phyloP scores from a whole-genome alignment of 2,797 vertebrate species.

The Mus caroli region DNA sequence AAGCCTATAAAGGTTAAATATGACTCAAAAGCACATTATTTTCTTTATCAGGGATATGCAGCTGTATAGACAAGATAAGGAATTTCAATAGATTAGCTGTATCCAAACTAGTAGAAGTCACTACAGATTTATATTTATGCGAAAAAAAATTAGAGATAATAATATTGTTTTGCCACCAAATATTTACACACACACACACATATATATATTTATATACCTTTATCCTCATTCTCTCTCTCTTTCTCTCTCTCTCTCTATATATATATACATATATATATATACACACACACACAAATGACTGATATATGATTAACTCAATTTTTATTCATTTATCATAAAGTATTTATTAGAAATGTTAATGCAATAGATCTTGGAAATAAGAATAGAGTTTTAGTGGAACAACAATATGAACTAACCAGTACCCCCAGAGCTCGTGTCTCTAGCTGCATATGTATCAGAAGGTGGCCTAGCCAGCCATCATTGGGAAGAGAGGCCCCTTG shows the following conservation, averaged over 20 bases:
- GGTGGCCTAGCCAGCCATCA: too few species aligned
- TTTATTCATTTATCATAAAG: constrained; percentile 12
- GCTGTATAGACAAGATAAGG: constrained; percentile 57
- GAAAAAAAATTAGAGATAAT: not conserved
- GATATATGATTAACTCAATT: not conserved
- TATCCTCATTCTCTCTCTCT: too few species aligned
- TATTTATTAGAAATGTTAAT: not conserved
- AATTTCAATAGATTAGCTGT: not conserved
- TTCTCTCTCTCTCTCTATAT: too few species aligned
- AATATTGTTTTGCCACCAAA: not conserved
- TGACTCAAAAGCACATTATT: constrained; percentile 47
- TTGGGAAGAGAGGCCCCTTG: too few species aligned
- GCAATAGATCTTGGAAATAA: not conserved
- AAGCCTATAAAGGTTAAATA: constrained; percentile 45
- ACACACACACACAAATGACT: not conserved
- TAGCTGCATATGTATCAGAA: too few species aligned
- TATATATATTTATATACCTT: not conserved
- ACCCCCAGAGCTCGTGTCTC: too few species aligned
- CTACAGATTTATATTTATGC: not conserved
- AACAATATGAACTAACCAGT: too few species aligned
- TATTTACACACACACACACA: not conserved
- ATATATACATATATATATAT: not conserved
- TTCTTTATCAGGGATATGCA: constrained; percentile 59
- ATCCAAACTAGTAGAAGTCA: not conserved
- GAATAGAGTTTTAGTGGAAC: not conserved